Percentiles rank a stretch among this genome's conserved stretches.
These are phyloP conservation scores for Equus przewalskii DNA, from an alignment of 2,113 vertebrate species.

Conservation along the genomic window DNA sequence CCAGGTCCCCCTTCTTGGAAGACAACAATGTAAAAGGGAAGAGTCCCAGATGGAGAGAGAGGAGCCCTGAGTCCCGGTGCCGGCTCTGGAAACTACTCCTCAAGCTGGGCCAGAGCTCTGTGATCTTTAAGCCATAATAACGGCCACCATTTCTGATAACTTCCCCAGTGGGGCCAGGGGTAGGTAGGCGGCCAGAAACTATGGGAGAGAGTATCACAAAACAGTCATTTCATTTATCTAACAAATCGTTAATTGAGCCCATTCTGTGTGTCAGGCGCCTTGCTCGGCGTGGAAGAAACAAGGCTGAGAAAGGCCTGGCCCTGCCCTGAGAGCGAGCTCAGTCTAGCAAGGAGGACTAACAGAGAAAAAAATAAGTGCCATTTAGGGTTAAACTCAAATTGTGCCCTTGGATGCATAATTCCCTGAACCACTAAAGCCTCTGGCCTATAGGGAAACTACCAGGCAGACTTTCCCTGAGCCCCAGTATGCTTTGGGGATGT, in stretches of 20 bases:
- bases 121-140: neutral
- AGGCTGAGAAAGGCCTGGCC: neutral
- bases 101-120: fast-evolving
- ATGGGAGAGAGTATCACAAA: neutral
- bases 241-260: neutral
- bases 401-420: neutral
- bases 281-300: neutral
- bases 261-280: neutral
- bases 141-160: neutral
- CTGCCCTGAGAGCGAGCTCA: neutral
- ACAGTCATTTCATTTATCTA: neutral
- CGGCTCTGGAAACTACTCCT: neutral
- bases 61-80: neutral
- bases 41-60: neutral
- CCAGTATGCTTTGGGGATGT: neutral
- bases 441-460: neutral
- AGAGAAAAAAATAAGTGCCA: neutral
- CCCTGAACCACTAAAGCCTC: neutral
- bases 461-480: neutral
- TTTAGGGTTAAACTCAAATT: neutral
- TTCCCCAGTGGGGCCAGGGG: neutral
- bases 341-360: neutral
- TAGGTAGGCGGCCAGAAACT: neutral
- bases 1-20: neutral
- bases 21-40: neutral